Evolutionary conservation across 2,113 vertebrate species (phyloP).

Genomic region (Tragelaphus imberbis): DNA sequence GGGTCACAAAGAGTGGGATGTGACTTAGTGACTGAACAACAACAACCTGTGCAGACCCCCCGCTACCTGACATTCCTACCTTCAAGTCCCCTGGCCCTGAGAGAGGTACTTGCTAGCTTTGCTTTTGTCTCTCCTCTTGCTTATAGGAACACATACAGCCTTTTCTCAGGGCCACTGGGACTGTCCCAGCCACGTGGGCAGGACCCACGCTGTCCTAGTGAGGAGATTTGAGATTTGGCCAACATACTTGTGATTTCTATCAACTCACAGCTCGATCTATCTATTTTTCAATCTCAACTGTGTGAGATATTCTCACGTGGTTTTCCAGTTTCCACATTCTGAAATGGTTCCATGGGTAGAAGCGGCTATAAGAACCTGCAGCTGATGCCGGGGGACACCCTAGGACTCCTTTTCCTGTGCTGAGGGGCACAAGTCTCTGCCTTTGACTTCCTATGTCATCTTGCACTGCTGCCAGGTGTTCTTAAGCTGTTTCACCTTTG

Average conservation of each 20-base stretch:
- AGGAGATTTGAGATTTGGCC: background rate
- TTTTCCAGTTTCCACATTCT: background rate
- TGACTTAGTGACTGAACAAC: background rate
- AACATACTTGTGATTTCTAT: background rate
- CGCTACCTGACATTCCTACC: fast-evolving
- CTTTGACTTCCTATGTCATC: fast-evolving
- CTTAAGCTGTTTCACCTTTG: background rate
- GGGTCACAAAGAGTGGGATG: background rate
- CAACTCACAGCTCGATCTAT: background rate
- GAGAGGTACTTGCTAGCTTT: background rate
- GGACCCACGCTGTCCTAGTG: background rate
- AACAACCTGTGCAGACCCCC: background rate
- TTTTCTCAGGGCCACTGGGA: fast-evolving
- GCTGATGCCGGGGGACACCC: fast-evolving
- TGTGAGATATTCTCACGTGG: fast-evolving
- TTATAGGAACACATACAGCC: background rate
- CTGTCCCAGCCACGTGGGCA: background rate
- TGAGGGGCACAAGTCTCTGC: no score
- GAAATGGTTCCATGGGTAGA: fast-evolving
- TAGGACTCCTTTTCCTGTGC: background rate
- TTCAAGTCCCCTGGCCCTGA: background rate
- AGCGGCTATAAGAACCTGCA: fast-evolving
- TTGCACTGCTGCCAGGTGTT: background rate
- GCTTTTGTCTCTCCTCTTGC: background rate
- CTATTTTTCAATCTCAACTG: background rate